These are phyloP conservation scores for Malurus leucopterus DNA, from an alignment of 2,797 vertebrate species.

Conservation along the genomic window DNA sequence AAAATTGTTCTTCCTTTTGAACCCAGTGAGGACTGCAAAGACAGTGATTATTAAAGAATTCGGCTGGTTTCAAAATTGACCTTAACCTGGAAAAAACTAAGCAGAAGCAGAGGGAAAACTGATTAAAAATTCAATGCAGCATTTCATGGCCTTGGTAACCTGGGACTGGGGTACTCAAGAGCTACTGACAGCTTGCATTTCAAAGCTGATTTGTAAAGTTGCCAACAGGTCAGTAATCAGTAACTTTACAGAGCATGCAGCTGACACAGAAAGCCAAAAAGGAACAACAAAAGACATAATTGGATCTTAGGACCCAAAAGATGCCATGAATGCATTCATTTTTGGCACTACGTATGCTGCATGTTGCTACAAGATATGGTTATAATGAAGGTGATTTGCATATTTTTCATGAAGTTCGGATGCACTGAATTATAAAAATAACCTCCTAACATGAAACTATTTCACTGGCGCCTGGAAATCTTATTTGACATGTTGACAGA, in stretches of 20 bases:
- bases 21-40: constrained; percentile 41
- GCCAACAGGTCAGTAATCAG: constrained; percentile 55
- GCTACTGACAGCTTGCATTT: constrained; percentile 19
- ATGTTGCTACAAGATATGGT: constrained; percentile 59
- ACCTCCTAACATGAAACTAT: constrained; percentile 32
- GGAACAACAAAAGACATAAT: constrained; percentile 6
- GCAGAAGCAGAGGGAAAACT: constrained; percentile 35
- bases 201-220: constrained; percentile 42
- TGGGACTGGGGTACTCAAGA: constrained; percentile 27
- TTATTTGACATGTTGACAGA: constrained; percentile 12
- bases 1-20: constrained; percentile 53
- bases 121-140: constrained; percentile 58
- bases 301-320: constrained; percentile 20
- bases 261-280: constrained; percentile 42
- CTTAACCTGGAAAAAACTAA: constrained; percentile 62
- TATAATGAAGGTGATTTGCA: constrained; percentile 62
- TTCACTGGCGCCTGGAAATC: constrained; percentile 34
- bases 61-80: constrained; percentile 46
- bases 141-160: constrained; percentile 31
- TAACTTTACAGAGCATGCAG: constrained; percentile 46
- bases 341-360: constrained; percentile 22
- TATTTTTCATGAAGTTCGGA: constrained; percentile 61
- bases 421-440: constrained; percentile 51
- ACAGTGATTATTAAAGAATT: constrained; percentile 41
- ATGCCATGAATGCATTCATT: constrained; percentile 58